A percentile compares a stretch with the other conserved stretches of the same genome.
These are phyloP conservation scores for Phoebastria nigripes DNA, from an alignment of 2,797 vertebrate genomes.

Conservation along the genomic window DNA sequence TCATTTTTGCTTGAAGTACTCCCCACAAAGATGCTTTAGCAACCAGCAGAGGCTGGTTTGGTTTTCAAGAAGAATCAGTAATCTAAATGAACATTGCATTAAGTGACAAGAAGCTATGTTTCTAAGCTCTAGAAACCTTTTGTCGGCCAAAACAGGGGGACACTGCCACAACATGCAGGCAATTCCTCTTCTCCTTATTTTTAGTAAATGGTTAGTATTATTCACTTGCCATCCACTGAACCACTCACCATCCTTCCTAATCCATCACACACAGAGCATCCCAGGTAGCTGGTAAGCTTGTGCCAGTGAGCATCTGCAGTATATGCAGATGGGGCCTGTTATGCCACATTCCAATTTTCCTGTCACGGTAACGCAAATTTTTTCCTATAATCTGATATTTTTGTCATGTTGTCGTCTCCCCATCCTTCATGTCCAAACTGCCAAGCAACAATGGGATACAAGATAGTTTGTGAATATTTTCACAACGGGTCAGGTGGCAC, in stretches of 20 bases:
- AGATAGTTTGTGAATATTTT: neutral
- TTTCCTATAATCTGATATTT: neutral
- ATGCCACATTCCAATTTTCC: neutral
- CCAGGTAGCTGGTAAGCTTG: neutral
- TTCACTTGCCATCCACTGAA: neutral
- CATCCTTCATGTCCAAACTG: neutral
- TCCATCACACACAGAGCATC: neutral
- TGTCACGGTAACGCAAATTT: neutral
- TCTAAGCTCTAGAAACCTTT: neutral
- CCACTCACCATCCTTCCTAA: neutral
- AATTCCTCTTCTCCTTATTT: neutral
- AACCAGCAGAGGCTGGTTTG: neutral
- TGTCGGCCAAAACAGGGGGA: neutral
- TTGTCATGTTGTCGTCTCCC: neutral
- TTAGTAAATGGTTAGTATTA: neutral
- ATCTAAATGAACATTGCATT: neutral
- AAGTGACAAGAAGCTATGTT: neutral
- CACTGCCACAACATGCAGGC: neutral
- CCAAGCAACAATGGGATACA: neutral
- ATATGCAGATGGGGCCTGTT: fast-evolving
- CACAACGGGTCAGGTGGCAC: neutral
- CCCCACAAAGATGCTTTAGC: neutral
- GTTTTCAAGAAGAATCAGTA: neutral
- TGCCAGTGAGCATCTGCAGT: neutral
- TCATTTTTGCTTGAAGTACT: neutral